A percentile compares a stretch with the other conserved stretches of the same genome.
phyloP scores from a whole-genome alignment of 2,797 vertebrate species.

The Anniella stebbinsi region DNA sequence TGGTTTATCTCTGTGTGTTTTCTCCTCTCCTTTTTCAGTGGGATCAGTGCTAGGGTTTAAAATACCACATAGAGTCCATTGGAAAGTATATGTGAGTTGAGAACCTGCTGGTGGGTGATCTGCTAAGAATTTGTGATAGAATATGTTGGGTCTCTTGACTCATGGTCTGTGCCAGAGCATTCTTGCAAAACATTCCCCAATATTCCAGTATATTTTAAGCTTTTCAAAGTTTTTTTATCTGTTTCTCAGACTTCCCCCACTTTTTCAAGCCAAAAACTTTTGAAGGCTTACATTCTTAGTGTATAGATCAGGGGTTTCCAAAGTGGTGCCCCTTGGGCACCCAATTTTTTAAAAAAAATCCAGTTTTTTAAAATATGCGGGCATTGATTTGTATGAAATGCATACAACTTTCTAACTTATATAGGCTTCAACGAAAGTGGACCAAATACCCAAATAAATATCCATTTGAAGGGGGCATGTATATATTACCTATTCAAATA shows the following conservation, averaged over 20 bases:
- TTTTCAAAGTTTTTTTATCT: neutral
- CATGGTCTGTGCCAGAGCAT: neutral
- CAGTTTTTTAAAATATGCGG: too few species aligned
- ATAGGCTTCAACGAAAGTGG: too few species aligned
- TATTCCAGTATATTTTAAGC: neutral
- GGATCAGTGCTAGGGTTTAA: neutral
- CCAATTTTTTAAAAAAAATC: too few species aligned
- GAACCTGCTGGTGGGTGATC: neutral
- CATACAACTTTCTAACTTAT: too few species aligned
- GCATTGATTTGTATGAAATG: too few species aligned
- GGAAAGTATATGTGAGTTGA: neutral
- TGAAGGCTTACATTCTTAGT: neutral
- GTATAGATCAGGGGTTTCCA: too few species aligned
- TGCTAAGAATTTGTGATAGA: neutral
- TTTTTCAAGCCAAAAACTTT: conserved; percentile 2
- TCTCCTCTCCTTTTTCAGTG: neutral
- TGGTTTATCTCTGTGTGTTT: neutral
- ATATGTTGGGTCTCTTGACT: neutral
- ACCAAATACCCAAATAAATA: too few species aligned
- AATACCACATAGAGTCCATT: neutral
- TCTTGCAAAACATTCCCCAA: neutral
- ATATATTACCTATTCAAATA: too few species aligned
- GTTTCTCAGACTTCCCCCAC: neutral
- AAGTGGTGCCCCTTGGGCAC: too few species aligned
- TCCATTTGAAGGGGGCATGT: too few species aligned